phyloP scores from a whole-genome alignment of 2,888 invertebrate genomes.

The Cacoxenus indagator region DNA sequence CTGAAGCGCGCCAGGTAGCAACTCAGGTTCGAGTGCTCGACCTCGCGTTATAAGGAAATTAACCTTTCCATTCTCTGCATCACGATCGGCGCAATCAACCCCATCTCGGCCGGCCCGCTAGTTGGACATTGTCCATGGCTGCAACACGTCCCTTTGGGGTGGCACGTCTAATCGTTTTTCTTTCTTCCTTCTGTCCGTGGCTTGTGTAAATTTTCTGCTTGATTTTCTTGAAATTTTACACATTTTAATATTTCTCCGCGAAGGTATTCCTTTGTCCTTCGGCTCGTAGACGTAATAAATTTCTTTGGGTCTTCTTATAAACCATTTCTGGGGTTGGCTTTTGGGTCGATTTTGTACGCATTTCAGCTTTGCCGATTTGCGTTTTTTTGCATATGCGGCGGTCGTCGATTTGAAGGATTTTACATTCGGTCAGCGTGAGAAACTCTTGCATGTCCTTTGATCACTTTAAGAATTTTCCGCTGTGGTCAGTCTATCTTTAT shows the following conservation, averaged over 20 bases:
- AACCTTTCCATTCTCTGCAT: constrained; percentile 43
- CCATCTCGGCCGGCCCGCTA: not conserved
- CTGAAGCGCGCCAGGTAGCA: constrained; percentile 22
- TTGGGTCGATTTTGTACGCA: constrained; percentile 50
- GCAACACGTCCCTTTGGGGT: constrained; percentile 8
- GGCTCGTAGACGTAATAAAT: not conserved
- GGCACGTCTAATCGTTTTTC: not conserved
- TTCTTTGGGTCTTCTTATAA: not conserved
- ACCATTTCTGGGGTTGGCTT: constrained; percentile 45
- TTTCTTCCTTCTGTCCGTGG: not conserved
- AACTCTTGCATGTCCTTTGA: constrained; percentile 35
- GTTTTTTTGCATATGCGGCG: constrained; percentile 48
- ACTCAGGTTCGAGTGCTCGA: constrained; percentile 33
- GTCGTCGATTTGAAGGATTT: constrained; percentile 39
- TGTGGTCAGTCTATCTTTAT: not conserved
- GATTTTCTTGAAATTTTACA: constrained; percentile 50
- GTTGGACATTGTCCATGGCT: constrained; percentile 40
- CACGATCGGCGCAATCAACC: constrained; percentile 9
- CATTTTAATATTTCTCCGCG: constrained; percentile 33
- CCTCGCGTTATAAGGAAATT: constrained; percentile 53
- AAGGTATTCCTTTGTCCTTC: constrained; percentile 44
- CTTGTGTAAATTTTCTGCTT: constrained; percentile 42
- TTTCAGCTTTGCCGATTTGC: constrained; percentile 43
- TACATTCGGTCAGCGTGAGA: constrained; percentile 61
- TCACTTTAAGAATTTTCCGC: constrained; percentile 1